These are phyloP conservation scores for Yoshiicerus persimilis DNA, from an alignment of 1,140 invertebrate species.

Conservation along the genomic window DNA sequence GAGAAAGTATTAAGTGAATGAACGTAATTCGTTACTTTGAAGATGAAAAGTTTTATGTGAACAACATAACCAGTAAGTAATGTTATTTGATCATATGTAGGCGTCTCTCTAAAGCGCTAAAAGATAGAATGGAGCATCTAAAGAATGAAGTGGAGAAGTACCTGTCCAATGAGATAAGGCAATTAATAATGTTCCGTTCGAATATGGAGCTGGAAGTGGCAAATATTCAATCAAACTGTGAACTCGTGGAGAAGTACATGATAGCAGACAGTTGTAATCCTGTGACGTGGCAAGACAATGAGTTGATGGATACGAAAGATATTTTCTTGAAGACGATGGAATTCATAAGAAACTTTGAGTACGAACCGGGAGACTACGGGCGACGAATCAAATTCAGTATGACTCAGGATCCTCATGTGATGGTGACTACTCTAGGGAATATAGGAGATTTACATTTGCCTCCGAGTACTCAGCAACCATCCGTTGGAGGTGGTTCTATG, in stretches of 20 bases:
- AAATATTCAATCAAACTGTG: constrained; percentile 92
- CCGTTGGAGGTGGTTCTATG: background rate
- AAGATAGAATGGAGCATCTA: constrained; percentile 85
- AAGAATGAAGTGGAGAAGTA: constrained; percentile 87
- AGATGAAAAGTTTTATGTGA: background rate
- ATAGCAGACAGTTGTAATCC: constrained; percentile 67
- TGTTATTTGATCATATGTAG: constrained; percentile 53
- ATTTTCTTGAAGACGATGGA: constrained; percentile 91
- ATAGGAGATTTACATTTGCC: constrained; percentile 73
- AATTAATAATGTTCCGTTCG: constrained; percentile 60
- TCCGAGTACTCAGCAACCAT: constrained; percentile 67
- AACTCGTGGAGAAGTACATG: constrained; percentile 92
- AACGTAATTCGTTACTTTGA: background rate
- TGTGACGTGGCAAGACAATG: constrained; percentile 77
- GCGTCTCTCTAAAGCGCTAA: constrained; percentile 83
- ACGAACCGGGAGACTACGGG: constrained; percentile 84
- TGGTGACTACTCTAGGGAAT: constrained; percentile 78
- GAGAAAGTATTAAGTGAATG: constrained; percentile 6
- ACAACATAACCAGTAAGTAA: background rate
- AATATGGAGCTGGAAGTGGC: constrained; percentile 70
- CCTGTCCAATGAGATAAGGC: constrained; percentile 75
- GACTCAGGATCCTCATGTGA: constrained; percentile 84
- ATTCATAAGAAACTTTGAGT: constrained; percentile 89
- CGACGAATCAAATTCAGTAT: constrained; percentile 80
- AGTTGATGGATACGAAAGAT: constrained; percentile 83